A percentile compares a stretch with the other conserved stretches of the same genome.
Conservation (phyloP, 2,888 invertebrate species). For the Ornithoptera priamus region DNA sequence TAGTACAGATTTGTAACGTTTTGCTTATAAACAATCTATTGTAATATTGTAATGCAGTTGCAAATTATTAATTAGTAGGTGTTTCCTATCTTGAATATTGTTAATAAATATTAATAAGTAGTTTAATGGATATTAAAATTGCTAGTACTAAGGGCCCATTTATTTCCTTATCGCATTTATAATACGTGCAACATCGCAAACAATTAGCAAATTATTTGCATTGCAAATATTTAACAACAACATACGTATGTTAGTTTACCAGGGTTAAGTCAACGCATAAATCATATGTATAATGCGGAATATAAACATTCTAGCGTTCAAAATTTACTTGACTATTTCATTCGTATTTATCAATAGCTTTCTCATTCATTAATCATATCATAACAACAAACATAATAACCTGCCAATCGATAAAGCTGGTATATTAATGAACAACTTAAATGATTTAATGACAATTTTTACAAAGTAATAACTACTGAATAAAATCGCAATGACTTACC, state of each 20-base stretch:
- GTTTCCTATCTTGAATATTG: background rate
- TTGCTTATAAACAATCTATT: background rate
- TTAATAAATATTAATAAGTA: slow-evolving; percentile 14
- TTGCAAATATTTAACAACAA: slow-evolving; percentile 14
- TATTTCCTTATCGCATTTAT: slow-evolving; percentile 10
- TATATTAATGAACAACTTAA: too few relatives aligned
- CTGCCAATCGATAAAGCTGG: background rate
- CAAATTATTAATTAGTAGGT: background rate
- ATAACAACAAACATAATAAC: background rate
- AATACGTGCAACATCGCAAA: slow-evolving; percentile 2
- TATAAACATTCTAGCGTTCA: background rate
- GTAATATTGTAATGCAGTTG: background rate
- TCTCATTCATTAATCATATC: background rate
- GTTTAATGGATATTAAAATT: slow-evolving; percentile 15
- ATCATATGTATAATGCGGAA: background rate
- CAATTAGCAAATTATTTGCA: slow-evolving; percentile 28
- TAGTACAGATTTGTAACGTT: too few relatives aligned
- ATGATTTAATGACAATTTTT: too few relatives aligned
- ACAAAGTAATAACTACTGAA: background rate
- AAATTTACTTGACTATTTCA: background rate
- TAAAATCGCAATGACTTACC: background rate
- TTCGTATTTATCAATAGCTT: background rate
- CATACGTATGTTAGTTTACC: slow-evolving; percentile 3
- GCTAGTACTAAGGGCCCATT: slow-evolving; percentile 5
- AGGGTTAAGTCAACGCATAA: background rate